Conservation (phyloP, 2,797 vertebrate species). For the Brachyalestes nurse region DNA sequence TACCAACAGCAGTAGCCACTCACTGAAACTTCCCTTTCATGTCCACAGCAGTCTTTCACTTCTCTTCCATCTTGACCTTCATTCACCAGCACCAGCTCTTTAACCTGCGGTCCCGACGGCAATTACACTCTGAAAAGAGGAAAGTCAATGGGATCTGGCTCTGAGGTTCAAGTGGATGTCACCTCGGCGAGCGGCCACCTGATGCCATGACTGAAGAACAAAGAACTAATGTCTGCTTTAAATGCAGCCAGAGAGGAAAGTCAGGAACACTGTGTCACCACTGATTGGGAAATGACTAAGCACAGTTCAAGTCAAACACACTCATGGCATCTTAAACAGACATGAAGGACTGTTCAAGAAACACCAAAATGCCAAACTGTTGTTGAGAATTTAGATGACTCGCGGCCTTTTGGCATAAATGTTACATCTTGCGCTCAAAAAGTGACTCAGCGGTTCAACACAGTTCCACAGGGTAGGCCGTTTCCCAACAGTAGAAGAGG, state of each 20-base stretch:
- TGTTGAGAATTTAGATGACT: neutral
- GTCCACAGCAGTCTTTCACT: neutral
- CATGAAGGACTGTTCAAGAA: neutral
- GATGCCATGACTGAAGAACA: conserved; percentile 15
- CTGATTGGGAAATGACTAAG: conserved; percentile 1
- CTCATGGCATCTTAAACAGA: neutral
- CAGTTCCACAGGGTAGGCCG: neutral
- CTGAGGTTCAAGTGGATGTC: conserved; percentile 12
- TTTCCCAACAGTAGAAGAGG: neutral
- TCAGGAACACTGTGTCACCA: neutral
- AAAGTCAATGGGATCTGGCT: conserved; percentile 1
- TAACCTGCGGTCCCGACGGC: conserved; percentile 16
- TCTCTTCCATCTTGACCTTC: conserved; percentile 21
- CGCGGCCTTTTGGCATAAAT: neutral
- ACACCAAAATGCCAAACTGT: neutral
- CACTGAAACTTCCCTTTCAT: neutral
- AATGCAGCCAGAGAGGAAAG: conserved; percentile 1
- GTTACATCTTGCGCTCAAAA: neutral
- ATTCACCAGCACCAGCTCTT: conserved; percentile 22
- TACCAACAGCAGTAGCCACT: neutral
- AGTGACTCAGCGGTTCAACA: neutral
- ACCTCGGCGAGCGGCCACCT: neutral
- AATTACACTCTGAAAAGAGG: conserved; percentile 11
- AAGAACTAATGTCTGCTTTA: conserved; percentile 14
- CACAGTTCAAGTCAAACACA: neutral